phyloP scores from a whole-genome alignment of 2,888 invertebrate species.

The Synanthedon formicaeformis region DNA sequence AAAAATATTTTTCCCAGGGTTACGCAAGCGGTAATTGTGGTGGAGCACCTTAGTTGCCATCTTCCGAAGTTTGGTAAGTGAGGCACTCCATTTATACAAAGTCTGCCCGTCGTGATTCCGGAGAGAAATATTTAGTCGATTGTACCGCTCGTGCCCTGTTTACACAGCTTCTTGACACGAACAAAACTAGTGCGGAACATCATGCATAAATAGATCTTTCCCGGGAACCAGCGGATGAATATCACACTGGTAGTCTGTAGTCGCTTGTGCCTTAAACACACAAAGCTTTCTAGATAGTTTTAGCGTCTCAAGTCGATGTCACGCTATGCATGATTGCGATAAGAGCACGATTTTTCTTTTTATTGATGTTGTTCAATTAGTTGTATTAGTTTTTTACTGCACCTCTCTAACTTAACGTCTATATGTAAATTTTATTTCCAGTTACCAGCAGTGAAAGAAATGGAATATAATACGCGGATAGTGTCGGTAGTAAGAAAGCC shows the following conservation, averaged over 20 bases:
- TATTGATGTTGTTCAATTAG: slow-evolving; percentile 1
- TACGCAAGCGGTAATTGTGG: slow-evolving; percentile 71
- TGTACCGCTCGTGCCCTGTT: slow-evolving; percentile 63
- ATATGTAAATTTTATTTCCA: background rate
- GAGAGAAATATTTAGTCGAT: slow-evolving; percentile 71
- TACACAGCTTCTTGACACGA: slow-evolving; percentile 53
- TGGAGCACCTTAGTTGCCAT: slow-evolving; percentile 71
- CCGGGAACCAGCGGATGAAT: slow-evolving; percentile 65
- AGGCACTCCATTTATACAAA: slow-evolving; percentile 69
- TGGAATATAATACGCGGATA: background rate
- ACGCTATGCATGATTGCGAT: slow-evolving; percentile 67
- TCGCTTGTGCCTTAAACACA: slow-evolving; percentile 45
- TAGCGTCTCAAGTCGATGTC: slow-evolving; percentile 55
- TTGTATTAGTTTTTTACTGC: background rate
- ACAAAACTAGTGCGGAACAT: slow-evolving; percentile 61
- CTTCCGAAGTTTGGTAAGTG: slow-evolving; percentile 70
- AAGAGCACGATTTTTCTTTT: slow-evolving; percentile 50
- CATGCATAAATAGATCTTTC: slow-evolving; percentile 69
- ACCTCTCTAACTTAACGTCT: background rate
- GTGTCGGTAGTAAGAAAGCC: slow-evolving; percentile 26
- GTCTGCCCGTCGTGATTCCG: slow-evolving; percentile 69
- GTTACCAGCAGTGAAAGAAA: background rate
- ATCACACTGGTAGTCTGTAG: slow-evolving; percentile 57
- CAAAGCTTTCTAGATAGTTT: slow-evolving; percentile 43
- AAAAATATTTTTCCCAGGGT: slow-evolving; percentile 71